Evolutionary conservation across 53 echinoderm and acorn worm genomes (phyloP).

Genomic region (Paelopatides confundens): DNA sequence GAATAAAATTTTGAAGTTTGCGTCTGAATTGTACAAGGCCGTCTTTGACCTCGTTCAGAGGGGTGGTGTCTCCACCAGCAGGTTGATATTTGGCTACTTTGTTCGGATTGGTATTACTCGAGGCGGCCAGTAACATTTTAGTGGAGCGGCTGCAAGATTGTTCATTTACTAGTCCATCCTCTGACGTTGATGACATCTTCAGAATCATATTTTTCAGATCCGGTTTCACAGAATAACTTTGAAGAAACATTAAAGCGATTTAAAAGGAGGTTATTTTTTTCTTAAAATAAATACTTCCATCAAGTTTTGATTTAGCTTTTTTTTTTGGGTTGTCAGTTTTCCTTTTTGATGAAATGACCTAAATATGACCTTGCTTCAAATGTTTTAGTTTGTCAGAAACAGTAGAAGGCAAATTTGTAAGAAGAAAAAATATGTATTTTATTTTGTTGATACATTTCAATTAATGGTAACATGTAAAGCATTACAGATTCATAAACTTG

Average conservation of each 20-base stretch:
- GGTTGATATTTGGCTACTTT: neutral
- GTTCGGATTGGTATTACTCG: neutral
- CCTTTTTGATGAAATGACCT: too few relatives aligned
- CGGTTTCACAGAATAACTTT: slow-evolving; percentile 47
- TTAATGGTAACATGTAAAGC: too few relatives aligned
- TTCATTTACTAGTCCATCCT: slow-evolving; percentile 60
- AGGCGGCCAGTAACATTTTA: slow-evolving; percentile 75
- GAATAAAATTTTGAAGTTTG: slow-evolving; percentile 4
- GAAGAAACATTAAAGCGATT: too few relatives aligned
- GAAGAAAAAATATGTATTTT: too few relatives aligned
- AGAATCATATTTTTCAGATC: slow-evolving; percentile 72
- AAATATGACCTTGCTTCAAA: too few relatives aligned
- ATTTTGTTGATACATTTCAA: too few relatives aligned
- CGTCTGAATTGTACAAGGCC: neutral
- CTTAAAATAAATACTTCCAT: too few relatives aligned
- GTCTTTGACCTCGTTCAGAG: neutral
- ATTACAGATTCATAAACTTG: too few relatives aligned
- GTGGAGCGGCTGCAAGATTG: slow-evolving; percentile 76
- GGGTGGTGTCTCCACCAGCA: neutral
- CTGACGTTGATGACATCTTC: slow-evolving; percentile 80
- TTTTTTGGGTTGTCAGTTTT: too few relatives aligned
- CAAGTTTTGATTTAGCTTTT: too few relatives aligned
- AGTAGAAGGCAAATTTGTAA: too few relatives aligned
- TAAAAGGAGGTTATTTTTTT: neutral
- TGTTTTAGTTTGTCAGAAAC: too few relatives aligned